Evolutionary conservation across 2,113 vertebrate genomes (phyloP).

Genomic region (Lepisosteus osseus): DNA sequence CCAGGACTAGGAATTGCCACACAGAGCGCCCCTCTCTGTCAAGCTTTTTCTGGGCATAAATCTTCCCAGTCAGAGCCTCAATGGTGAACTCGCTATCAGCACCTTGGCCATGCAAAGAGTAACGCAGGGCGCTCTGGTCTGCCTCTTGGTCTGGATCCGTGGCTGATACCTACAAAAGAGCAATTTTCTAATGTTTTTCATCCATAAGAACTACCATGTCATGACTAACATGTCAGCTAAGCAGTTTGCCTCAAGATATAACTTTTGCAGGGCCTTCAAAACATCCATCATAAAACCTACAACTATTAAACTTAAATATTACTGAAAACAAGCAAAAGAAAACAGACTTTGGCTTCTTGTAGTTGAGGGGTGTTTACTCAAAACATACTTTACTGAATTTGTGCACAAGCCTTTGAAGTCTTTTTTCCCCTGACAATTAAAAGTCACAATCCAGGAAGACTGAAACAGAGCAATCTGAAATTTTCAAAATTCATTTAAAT

Average conservation of each 20-base stretch:
- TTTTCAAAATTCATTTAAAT: too few relatives aligned
- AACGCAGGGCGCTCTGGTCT: slow-evolving; percentile 72
- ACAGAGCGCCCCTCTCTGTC: slow-evolving; percentile 72
- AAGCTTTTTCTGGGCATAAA: slow-evolving; percentile 65
- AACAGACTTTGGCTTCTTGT: slow-evolving; percentile 37
- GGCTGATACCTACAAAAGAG: slow-evolving; percentile 72
- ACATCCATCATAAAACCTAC: slow-evolving; percentile 50
- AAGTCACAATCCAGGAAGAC: slow-evolving; percentile 41
- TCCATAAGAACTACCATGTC: too few relatives aligned
- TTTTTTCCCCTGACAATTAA: slow-evolving; percentile 40
- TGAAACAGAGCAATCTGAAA: too few relatives aligned
- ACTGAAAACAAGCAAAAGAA: slow-evolving; percentile 35
- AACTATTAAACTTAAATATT: slow-evolving; percentile 63
- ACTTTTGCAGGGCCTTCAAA: slow-evolving; percentile 21
- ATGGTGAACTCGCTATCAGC: slow-evolving; percentile 77
- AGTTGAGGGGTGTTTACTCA: slow-evolving; percentile 54
- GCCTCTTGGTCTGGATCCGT: slow-evolving; percentile 78
- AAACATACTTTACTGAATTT: neutral
- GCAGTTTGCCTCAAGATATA: too few relatives aligned
- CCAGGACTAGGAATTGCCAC: slow-evolving; percentile 81
- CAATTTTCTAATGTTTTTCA: neutral
- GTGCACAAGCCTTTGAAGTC: slow-evolving; percentile 53
- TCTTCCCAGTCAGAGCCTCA: slow-evolving; percentile 67
- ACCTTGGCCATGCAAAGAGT: slow-evolving; percentile 80
- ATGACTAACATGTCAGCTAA: too few relatives aligned